Base-by-base conservation (phyloP, 2,113 vertebrate species). In the Myanophis thanlyinensis region DNA sequence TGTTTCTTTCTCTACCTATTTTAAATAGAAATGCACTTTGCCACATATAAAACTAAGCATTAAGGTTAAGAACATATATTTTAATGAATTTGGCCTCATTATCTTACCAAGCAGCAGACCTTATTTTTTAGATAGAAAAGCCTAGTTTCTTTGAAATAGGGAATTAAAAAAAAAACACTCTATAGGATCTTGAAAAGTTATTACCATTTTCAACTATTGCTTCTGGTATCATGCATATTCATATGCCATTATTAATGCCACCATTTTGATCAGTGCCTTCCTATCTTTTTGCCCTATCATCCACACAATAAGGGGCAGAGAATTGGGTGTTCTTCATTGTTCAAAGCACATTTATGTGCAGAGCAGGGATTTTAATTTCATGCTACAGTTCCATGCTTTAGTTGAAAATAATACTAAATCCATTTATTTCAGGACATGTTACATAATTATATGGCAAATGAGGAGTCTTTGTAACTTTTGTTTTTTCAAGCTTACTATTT, bases 31-130 rank as follows among this genome's bases (percentile, higher is more conserved):
- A 95, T 93, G 67, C 92, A 91, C 96, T 96, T 91, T 96, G 93
- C 93, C 93, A 95, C 94, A 90, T 22, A 0, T 67, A 89, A 93
- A 88, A 87, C 56, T 51, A 87, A 93, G 91, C 85, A 90, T 89
- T 88, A 54, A 67, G 87, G 88, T 93, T 95, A 88, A 3, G 48
- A 44, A 22, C 86, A 46, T 93, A 89, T 92, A 89, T 93, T 95
- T 94, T 92, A 93, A 94, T 97, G 96, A 96, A 53, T 96, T 94
- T 92, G 73, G 12, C 88, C 62, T 92, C 93, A 94, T 87, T 95
- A 92, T 40, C 93, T 93, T 92, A 90, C 91, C 46, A 96, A 93
- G 88, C 44, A 94, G 85, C 0, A 0, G 89, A 59, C 88, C 90
- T 51, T 93, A 27, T 85, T 94, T 48, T 91, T 93, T 48, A 94